Base-by-base conservation (phyloP, 2,113 vertebrate species). In the Rhodinocichla rosea region DNA sequence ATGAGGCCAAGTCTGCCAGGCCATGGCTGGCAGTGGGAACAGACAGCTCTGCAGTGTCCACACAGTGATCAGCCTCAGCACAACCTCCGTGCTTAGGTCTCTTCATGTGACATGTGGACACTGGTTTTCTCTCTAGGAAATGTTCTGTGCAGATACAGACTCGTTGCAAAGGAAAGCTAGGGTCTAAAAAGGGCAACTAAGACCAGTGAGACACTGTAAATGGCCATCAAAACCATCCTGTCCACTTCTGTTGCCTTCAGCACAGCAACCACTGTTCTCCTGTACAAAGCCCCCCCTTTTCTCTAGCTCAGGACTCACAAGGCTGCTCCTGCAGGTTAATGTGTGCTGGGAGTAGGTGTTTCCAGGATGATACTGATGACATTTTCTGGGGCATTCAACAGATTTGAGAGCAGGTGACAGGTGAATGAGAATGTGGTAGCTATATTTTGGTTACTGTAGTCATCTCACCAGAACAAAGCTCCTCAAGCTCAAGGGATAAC, bases 21-120 rank as follows among this genome's bases (percentile, higher is more conserved):
- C 71, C 1, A 0, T 2, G 3, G 30, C 53, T 80, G 71, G 35
- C 52, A 40, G 14, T 14, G 49, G 44, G 44, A 69, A 1, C 35
- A 35, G 20, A 32, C 13, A 40, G 57, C 17, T 27, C 56, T 49
- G 53, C 23, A 55, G 75, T 35, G 50, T 10, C 26, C 74, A 45
- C 1, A 0, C 60, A 12, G 15, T 0, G 2, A 18, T 35, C 88
- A 92, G 26, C 64, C 64, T 74, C 1, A 1, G 16, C 50, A 13
- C 13, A 64, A 32, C 30, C 32, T 65, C 28, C 6, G 0, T 60
- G 44, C 30, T 45, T 56, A 16, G 53, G 27, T 47, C 22, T 49
- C 30, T 30, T 67, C 16, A 1, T 35, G 23, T 39, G 57, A 52
- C 55, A 44, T 21, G 24, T 35, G 24, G 30, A 21, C 30, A 45